These are phyloP conservation scores for Pantala flavescens DNA, from an alignment of 1,140 invertebrate genomes.

Conservation along the genomic window DNA sequence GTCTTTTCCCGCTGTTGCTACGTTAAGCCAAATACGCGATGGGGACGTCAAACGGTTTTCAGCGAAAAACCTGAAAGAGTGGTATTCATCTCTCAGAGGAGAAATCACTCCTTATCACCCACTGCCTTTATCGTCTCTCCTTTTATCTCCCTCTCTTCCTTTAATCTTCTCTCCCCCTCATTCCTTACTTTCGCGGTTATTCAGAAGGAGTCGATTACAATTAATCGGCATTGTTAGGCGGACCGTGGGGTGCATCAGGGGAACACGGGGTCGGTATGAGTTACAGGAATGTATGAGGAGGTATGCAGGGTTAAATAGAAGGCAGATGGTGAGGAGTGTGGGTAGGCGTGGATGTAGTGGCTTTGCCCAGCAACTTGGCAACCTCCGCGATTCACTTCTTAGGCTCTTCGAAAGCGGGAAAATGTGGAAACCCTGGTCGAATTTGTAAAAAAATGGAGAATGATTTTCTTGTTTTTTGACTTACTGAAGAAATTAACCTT, in stretches of 20 bases:
- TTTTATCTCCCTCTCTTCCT: not conserved
- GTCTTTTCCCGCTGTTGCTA: too few species aligned
- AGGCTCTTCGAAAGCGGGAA: too few species aligned
- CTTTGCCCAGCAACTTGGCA: not conserved
- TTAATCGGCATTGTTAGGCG: not conserved
- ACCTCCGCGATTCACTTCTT: not conserved
- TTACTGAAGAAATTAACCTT: too few species aligned
- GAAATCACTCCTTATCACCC: not conserved
- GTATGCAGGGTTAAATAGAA: not conserved
- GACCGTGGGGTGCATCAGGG: not conserved
- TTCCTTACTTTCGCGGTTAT: not conserved
- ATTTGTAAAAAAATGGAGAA: too few species aligned
- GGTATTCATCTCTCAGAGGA: too few species aligned
- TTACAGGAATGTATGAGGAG: not conserved
- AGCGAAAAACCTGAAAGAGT: too few species aligned
- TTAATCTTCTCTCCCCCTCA: not conserved
- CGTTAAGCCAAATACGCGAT: too few species aligned
- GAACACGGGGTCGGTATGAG: not conserved
- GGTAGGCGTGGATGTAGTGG: not conserved
- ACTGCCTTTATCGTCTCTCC: not conserved
- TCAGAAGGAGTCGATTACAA: conserved; percentile 1
- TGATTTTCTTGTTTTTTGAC: too few species aligned
- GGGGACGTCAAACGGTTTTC: too few species aligned
- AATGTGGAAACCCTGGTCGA: too few species aligned
- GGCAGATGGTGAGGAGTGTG: not conserved